Conservation (phyloP, 2,888 invertebrate species). For the Amorpha juglandis region DNA sequence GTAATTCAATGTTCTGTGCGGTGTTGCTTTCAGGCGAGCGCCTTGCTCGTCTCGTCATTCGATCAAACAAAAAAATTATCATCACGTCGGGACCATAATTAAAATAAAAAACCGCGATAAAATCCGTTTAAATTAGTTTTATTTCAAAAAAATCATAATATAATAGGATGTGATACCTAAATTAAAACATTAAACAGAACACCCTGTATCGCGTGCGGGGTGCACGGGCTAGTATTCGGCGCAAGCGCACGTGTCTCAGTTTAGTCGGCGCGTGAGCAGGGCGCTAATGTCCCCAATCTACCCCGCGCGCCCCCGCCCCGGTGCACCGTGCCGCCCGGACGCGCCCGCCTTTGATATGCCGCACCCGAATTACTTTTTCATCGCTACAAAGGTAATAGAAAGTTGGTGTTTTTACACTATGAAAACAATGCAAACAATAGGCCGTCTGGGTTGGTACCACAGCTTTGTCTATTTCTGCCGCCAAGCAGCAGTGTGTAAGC, state of each 20-base stretch:
- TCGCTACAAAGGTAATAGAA: not conserved
- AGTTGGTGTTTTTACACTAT: not conserved
- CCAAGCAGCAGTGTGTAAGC: no score
- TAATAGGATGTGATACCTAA: not conserved
- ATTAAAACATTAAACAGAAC: conserved; percentile 31
- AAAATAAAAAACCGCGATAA: no score
- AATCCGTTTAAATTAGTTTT: no score
- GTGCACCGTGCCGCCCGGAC: conserved; percentile 51
- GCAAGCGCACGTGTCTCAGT: conserved; percentile 71
- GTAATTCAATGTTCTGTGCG: no score
- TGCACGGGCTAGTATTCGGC: conserved; percentile 54
- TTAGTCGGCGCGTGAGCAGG: conserved; percentile 76
- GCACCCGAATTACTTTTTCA: conserved; percentile 29
- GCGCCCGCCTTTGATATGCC: conserved; percentile 44
- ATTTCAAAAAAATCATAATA: no score
- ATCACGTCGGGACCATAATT: no score
- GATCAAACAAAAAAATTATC: no score
- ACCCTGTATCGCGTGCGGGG: conserved; percentile 60
- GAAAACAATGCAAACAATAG: no score
- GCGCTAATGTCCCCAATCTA: conserved; percentile 69
- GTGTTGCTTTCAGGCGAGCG: no score
- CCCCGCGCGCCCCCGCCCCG: conserved; percentile 44
- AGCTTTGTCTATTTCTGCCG: no score
- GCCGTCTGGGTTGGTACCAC: no score
- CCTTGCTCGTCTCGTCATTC: no score